Evolutionary conservation across 2,113 vertebrate species (phyloP).

Genomic region (Thunnus thynnus): DNA sequence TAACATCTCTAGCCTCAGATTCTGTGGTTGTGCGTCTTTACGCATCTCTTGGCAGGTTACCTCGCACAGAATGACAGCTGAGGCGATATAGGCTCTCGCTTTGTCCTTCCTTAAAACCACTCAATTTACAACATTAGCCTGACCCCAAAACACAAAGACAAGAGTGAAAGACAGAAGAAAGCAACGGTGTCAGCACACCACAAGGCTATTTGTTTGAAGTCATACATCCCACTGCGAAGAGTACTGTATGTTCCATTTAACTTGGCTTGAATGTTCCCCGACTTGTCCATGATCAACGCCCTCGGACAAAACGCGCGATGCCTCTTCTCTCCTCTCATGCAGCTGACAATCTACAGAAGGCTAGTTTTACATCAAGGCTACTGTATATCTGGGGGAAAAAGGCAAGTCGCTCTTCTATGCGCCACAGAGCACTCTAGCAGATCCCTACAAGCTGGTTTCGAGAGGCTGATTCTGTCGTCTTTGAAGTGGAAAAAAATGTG

Average conservation of each 20-base stretch:
- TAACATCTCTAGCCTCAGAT: slow-evolving; percentile 14
- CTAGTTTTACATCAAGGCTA: slow-evolving; percentile 51
- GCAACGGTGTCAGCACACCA: slow-evolving; percentile 59
- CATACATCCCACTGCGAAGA: slow-evolving; percentile 82
- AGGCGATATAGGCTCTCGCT: slow-evolving; percentile 51
- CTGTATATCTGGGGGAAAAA: slow-evolving; percentile 21
- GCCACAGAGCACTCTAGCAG: slow-evolving; percentile 40
- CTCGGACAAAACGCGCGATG: slow-evolving; percentile 84
- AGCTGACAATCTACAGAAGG: slow-evolving; percentile 67
- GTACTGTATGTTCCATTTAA: slow-evolving; percentile 79
- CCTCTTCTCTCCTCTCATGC: slow-evolving; percentile 73
- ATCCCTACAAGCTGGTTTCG: slow-evolving; percentile 45
- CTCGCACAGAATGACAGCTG: slow-evolving; percentile 66
- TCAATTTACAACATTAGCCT: slow-evolving; percentile 39
- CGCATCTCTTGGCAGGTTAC: slow-evolving; percentile 63
- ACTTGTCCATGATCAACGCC: slow-evolving; percentile 88
- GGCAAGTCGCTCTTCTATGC: slow-evolving; percentile 35
- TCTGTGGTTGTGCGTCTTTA: slow-evolving; percentile 59
- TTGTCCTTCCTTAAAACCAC: slow-evolving; percentile 73
- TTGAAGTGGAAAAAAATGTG: slow-evolving; percentile 30
- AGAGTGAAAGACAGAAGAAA: slow-evolving; percentile 52
- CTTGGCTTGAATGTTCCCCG: slow-evolving; percentile 83
- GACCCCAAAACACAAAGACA: slow-evolving; percentile 44
- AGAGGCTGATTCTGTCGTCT: slow-evolving; percentile 30
- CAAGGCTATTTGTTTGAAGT: slow-evolving; percentile 69